Conservation (phyloP, 2,797 vertebrate species). For the Anomalospiza imberbis region DNA sequence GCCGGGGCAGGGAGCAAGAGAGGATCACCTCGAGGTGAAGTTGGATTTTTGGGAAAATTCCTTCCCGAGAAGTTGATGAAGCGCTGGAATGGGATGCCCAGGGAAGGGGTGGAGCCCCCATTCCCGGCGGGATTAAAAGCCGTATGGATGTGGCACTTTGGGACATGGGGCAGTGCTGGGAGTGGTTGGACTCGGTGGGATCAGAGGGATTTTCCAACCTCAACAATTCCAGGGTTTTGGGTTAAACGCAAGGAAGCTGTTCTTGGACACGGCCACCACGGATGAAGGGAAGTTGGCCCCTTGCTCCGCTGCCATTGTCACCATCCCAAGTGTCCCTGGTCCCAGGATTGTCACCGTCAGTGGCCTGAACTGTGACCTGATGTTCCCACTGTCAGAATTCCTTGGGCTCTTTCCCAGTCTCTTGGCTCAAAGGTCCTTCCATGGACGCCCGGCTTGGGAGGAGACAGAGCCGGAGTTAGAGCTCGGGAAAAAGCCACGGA, state of each 20-base stretch:
- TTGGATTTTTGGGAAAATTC: background rate
- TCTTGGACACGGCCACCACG: background rate
- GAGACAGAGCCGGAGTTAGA: conserved; percentile 12
- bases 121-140: background rate
- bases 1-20: background rate
- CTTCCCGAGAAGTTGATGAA: rapidly evolving
- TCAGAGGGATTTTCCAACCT: background rate
- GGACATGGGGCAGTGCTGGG: background rate
- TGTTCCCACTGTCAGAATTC: background rate
- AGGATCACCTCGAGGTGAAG: background rate
- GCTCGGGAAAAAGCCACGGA: rapidly evolving
- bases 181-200: rapidly evolving
- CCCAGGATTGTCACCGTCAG: background rate
- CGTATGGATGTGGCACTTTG: background rate
- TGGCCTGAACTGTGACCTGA: background rate
- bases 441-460: background rate
- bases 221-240: background rate
- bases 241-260: background rate
- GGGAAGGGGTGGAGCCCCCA: background rate
- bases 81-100: rapidly evolving
- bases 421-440: background rate
- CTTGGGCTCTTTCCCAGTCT: background rate
- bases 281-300: background rate
- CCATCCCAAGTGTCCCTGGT: background rate
- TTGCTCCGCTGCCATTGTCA: background rate